These are phyloP conservation scores for Microcebus murinus DNA, from an alignment of 2,113 vertebrate species.

Conservation along the genomic window DNA sequence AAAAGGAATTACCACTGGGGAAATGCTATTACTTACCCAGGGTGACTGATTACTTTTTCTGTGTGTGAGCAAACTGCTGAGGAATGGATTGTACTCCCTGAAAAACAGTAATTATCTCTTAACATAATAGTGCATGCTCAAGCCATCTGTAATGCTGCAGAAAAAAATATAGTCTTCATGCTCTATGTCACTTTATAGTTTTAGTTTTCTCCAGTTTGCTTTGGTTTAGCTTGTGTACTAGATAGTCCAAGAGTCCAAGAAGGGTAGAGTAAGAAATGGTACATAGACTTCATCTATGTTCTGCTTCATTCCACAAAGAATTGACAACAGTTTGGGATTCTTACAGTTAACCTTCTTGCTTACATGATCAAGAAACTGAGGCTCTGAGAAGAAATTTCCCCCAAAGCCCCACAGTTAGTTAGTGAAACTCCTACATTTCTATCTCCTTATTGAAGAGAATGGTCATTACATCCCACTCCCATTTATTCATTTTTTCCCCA, in stretches of 20 bases:
- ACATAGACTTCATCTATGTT: neutral
- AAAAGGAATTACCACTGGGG: neutral
- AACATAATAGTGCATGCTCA: neutral
- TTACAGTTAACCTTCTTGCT: neutral
- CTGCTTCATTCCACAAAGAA: neutral
- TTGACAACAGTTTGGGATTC: neutral
- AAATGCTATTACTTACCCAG: neutral
- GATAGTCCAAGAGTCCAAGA: neutral
- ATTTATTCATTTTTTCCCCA: neutral
- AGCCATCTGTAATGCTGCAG: neutral
- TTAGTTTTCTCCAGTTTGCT: neutral
- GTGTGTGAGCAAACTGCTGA: slow-evolving; percentile 16
- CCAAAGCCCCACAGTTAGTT: neutral
- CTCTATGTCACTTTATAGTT: neutral
- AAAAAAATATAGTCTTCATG: neutral
- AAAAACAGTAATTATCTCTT: neutral
- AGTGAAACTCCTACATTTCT: neutral
- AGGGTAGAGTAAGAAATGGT: neutral
- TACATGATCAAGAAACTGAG: neutral
- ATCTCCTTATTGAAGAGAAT: neutral
- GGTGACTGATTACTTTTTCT: neutral
- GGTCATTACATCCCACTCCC: neutral
- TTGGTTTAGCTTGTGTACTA: neutral
- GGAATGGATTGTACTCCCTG: neutral
- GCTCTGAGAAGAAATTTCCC: neutral